Percentiles rank a stretch among this genome's conserved stretches.
Conservation (phyloP, 1,140 invertebrate species). For the Zophobas atratus region DNA sequence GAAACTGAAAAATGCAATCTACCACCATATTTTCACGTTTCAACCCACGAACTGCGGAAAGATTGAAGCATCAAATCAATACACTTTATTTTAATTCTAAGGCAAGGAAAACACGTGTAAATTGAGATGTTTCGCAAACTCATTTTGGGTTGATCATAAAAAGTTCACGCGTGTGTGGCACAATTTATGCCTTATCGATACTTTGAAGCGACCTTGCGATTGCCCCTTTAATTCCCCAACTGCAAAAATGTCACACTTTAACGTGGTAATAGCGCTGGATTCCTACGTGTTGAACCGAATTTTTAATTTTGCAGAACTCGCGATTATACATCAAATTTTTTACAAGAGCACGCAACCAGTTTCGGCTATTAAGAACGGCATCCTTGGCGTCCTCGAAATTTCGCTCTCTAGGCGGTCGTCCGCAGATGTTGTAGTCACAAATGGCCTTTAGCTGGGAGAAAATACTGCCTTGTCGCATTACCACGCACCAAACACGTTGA, state of each 20-base stretch:
- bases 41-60: no score
- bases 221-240: not conserved
- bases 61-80: no score
- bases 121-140: no score
- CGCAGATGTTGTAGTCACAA: not conserved
- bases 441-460: not conserved
- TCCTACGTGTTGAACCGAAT: not conserved
- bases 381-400: constrained; percentile 2
- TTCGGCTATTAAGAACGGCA: not conserved
- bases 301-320: not conserved
- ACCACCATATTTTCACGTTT: no score
- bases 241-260: not conserved
- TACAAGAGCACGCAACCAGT: not conserved
- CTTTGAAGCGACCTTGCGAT: not conserved
- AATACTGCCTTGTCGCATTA: no score
- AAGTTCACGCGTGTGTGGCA: not conserved
- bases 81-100: no score
- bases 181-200: not conserved
- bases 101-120: no score
- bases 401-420: constrained; percentile 1
- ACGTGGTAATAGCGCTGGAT: not conserved
- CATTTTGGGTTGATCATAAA: not conserved
- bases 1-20: no score
- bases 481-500: not conserved
- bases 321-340: not conserved